A percentile compares a stretch with the other conserved stretches of the same genome.
Conservation (phyloP, 2,113 vertebrate species). For the Xiphorhynchus elegans region DNA sequence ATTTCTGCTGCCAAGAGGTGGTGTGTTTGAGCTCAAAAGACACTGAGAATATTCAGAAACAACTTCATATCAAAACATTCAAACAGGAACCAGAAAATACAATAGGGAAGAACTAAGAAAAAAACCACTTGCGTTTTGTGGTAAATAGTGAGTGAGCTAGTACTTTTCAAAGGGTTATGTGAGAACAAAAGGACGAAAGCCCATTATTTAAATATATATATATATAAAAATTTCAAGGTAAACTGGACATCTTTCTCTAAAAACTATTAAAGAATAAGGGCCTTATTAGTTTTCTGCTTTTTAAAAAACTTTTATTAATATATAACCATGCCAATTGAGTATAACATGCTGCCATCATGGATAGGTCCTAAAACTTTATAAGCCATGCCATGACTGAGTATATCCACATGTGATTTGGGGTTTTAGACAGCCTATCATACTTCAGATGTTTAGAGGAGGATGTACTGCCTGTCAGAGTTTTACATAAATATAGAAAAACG, state of each 20-base stretch:
- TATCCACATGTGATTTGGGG: background rate
- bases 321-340: background rate
- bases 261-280: background rate
- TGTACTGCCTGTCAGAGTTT: background rate
- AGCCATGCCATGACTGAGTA: background rate
- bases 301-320: background rate
- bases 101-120: background rate
- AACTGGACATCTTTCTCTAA: background rate
- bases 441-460: background rate
- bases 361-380: background rate
- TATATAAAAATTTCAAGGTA: background rate
- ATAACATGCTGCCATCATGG: background rate
- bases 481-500: background rate
- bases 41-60: slow-evolving; percentile 7
- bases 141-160: slow-evolving; percentile 13
- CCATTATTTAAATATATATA: background rate
- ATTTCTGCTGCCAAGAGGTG: slow-evolving; percentile 58
- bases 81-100: slow-evolving; percentile 17
- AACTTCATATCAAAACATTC: slow-evolving; percentile 58
- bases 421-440: background rate
- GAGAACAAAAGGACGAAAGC: slow-evolving; percentile 4
- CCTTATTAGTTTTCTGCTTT: background rate
- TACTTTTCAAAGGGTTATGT: slow-evolving; percentile 17
- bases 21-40: slow-evolving; percentile 59
- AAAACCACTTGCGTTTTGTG: background rate